phyloP scores from a whole-genome alignment of 2,113 vertebrate species.

The Heteronetta atricapilla region DNA sequence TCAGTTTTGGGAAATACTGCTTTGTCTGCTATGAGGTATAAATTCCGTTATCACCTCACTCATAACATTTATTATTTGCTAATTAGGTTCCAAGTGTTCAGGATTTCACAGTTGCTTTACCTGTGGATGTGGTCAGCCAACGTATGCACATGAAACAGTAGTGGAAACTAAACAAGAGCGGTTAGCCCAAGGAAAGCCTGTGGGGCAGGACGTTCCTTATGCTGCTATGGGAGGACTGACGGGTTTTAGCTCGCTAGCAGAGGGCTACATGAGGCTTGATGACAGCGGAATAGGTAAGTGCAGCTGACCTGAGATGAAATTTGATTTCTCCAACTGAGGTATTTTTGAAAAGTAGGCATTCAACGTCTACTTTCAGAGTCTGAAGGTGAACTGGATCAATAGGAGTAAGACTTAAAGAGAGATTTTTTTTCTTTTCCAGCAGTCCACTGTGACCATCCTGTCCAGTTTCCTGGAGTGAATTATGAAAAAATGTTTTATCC shows the following conservation, averaged over 20 bases:
- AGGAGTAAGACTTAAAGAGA: not conserved
- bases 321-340: not conserved
- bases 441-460: not conserved
- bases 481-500: not conserved
- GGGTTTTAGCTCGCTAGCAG: conserved; percentile 89
- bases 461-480: not conserved
- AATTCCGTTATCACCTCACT: not conserved
- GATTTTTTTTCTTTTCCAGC: not conserved
- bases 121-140: conserved; percentile 88
- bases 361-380: not conserved
- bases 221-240: conserved; percentile 91
- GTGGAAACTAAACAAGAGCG: conserved; percentile 89
- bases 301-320: not conserved
- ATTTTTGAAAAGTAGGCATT: not conserved
- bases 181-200: conserved; percentile 79
- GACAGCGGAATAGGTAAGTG: conserved; percentile 79
- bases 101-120: conserved; percentile 87
- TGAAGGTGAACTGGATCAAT: not conserved
- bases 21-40: not conserved
- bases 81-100: conserved; percentile 83
- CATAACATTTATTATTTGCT: not conserved
- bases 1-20: not conserved
- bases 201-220: conserved; percentile 85
- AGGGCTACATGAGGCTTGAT: conserved; percentile 86
- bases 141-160: conserved; percentile 82